Evolutionary conservation across 2,888 invertebrate genomes (phyloP).

Genomic region (Drosophila rellima): DNA sequence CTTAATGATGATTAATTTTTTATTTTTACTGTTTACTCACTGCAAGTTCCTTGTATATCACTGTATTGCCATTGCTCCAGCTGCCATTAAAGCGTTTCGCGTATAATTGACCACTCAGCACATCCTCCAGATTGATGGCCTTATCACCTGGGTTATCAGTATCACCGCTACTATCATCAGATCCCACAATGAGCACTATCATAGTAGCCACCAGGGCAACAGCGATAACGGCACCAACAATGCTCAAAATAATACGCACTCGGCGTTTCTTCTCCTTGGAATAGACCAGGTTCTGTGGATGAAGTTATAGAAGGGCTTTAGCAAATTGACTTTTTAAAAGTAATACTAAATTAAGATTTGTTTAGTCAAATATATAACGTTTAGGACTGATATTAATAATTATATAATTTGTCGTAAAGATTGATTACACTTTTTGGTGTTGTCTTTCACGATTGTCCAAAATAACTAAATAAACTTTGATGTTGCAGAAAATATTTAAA

Average conservation of each 20-base stretch:
- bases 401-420: too few species aligned
- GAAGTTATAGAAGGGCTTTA: background rate
- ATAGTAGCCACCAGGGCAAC: slow-evolving; percentile 88
- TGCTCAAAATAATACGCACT: slow-evolving; percentile 87
- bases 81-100: slow-evolving; percentile 92
- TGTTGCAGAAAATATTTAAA: too few species aligned
- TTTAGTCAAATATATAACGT: too few species aligned
- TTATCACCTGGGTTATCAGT: slow-evolving; percentile 84
- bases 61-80: slow-evolving; percentile 91
- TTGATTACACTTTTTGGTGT: too few species aligned
- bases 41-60: slow-evolving; percentile 88
- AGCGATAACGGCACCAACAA: slow-evolving; percentile 87
- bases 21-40: slow-evolving; percentile 58
- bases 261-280: slow-evolving; percentile 87
- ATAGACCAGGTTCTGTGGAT: slow-evolving; percentile 88
- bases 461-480: too few species aligned
- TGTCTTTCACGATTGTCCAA: too few species aligned
- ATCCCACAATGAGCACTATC: slow-evolving; percentile 87
- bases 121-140: slow-evolving; percentile 88
- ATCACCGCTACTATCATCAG: slow-evolving; percentile 41
- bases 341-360: too few species aligned
- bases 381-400: too few species aligned
- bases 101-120: slow-evolving; percentile 89
- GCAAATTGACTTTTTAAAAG: too few species aligned
- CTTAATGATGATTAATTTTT: background rate